Evolutionary conservation across 2,797 vertebrate species (phyloP).

Genomic region (Falco biarmicus): DNA sequence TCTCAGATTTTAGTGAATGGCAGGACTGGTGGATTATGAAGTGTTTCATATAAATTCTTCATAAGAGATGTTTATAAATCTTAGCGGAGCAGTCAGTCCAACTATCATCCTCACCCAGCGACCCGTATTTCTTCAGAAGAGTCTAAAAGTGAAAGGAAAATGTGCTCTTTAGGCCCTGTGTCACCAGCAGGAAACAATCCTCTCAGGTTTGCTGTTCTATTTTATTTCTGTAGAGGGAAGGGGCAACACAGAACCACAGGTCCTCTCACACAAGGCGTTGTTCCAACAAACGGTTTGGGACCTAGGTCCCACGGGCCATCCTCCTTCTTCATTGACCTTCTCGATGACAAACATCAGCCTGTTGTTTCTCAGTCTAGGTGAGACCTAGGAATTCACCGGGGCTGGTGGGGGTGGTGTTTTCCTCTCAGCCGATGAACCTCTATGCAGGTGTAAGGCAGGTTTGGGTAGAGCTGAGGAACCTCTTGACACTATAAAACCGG

Average conservation of each 20-base stretch:
- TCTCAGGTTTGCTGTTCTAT: not conserved
- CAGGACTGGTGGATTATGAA: not conserved
- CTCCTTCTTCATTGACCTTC: accelerated
- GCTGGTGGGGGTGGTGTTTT: not conserved
- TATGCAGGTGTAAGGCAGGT: not conserved
- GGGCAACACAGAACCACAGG: not conserved
- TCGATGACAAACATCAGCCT: not conserved
- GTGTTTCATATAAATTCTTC: constrained; percentile 34
- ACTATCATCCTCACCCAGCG: not conserved
- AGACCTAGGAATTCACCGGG: not conserved
- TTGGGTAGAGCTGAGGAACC: not conserved
- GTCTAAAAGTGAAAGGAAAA: not conserved
- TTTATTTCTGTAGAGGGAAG: not conserved
- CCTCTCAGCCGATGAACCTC: not conserved
- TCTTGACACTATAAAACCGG: too few species aligned
- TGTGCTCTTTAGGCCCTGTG: not conserved
- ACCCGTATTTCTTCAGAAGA: not conserved
- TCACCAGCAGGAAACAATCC: accelerated
- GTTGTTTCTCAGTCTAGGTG: accelerated
- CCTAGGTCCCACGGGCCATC: not conserved
- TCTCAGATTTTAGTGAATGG: not conserved
- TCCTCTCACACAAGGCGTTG: not conserved
- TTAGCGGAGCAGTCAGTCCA: not conserved
- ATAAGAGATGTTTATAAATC: not conserved
- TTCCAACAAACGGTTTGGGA: not conserved